phyloP scores from a whole-genome alignment of 92 coral and sea anemone species.

The Plumapathes pennacea region DNA sequence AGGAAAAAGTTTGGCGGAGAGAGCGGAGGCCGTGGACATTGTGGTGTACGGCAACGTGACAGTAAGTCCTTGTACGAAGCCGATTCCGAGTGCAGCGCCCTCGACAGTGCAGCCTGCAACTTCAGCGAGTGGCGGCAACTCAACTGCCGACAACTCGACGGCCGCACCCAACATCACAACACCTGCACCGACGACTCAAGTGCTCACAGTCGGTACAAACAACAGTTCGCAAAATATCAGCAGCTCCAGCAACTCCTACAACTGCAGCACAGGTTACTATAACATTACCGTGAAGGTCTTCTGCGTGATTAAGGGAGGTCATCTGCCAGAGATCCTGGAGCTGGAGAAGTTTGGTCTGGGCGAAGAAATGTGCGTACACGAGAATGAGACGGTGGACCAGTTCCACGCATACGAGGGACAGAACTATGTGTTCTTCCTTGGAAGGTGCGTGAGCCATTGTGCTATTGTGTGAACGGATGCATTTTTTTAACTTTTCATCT shows the following conservation, averaged over 20 bases:
- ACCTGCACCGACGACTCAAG: constrained; percentile 10
- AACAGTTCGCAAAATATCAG: constrained; percentile 6
- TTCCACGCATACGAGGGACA: constrained; percentile 66
- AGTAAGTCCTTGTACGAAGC: constrained; percentile 75
- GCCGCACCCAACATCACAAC: constrained; percentile 19
- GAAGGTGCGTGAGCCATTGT: constrained; percentile 42
- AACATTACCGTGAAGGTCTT: constrained; percentile 61
- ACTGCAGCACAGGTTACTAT: constrained; percentile 41
- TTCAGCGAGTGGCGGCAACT: neutral
- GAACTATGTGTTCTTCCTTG: constrained; percentile 67
- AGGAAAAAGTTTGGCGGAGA: constrained; percentile 32
- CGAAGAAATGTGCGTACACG: constrained; percentile 44
- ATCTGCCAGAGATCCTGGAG: constrained; percentile 49
- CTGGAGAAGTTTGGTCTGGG: constrained; percentile 59
- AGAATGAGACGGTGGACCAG: constrained; percentile 46
- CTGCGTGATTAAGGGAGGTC: constrained; percentile 81
- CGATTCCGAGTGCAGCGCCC: constrained; percentile 12
- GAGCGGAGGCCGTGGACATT: constrained; percentile 76
- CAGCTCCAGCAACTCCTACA: constrained; percentile 15
- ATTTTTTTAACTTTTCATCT: neutral
- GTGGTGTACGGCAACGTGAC: constrained; percentile 64
- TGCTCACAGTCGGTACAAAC: no score
- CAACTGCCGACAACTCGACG: constrained; percentile 32
- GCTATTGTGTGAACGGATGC: neutral
- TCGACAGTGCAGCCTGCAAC: neutral